Conservation (phyloP, 2,888 invertebrate species). For the Phania funesta region DNA sequence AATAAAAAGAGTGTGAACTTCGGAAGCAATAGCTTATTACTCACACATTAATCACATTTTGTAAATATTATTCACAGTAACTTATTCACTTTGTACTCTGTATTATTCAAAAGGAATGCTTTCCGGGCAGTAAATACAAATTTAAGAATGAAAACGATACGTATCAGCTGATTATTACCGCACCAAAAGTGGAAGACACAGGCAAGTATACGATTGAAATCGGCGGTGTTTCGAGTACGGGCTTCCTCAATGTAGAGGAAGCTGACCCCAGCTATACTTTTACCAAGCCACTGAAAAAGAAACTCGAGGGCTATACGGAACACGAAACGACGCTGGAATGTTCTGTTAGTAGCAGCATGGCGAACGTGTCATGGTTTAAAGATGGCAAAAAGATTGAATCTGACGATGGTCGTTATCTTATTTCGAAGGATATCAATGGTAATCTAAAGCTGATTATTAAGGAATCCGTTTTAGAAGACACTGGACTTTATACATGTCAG, state of each 20-base stretch:
- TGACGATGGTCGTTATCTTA: slow-evolving; percentile 87
- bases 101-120: slow-evolving; percentile 87
- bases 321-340: slow-evolving; percentile 96
- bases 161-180: slow-evolving; percentile 93
- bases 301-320: slow-evolving; percentile 92
- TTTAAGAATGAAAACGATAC: slow-evolving; percentile 95
- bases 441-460: slow-evolving; percentile 93
- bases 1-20: no score
- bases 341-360: slow-evolving; percentile 95
- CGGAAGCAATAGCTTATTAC: no score
- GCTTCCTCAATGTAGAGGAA: slow-evolving; percentile 97
- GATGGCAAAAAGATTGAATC: slow-evolving; percentile 90
- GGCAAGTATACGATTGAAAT: slow-evolving; percentile 98
- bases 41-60: neutral
- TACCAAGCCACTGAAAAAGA: slow-evolving; percentile 93
- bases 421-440: slow-evolving; percentile 95
- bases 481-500: slow-evolving; percentile 93
- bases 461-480: slow-evolving; percentile 90
- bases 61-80: no score
- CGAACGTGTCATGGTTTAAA: slow-evolving; percentile 96
- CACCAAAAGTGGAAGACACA: slow-evolving; percentile 97
- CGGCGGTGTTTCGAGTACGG: slow-evolving; percentile 92
- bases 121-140: slow-evolving; percentile 97
- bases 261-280: slow-evolving; percentile 97
- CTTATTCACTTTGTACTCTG: neutral